Percentiles rank a stretch among this genome's conserved stretches.
Evolutionary conservation across 2,888 invertebrate species (phyloP).

Genomic region (Zaprionus lineosus): DNA sequence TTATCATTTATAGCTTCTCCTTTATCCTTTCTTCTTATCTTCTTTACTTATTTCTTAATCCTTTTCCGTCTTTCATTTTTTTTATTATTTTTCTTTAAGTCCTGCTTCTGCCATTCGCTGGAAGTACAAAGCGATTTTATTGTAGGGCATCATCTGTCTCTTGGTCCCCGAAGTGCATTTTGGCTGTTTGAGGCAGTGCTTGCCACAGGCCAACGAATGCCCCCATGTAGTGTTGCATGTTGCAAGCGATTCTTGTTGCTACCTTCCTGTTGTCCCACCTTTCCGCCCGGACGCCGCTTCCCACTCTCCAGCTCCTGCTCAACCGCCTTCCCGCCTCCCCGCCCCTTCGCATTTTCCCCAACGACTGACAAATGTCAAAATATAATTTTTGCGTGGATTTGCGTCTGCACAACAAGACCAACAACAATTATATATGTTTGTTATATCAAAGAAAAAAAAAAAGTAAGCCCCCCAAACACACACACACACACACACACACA

Average conservation of each 20-base stretch:
- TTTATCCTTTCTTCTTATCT: too few species aligned
- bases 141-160: conserved; percentile 33
- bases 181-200: neutral
- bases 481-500: neutral
- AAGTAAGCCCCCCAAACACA: too few species aligned
- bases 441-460: conserved; percentile 20
- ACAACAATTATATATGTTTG: conserved; percentile 35
- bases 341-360: neutral
- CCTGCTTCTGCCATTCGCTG: too few species aligned
- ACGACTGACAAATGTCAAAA: conserved; percentile 67
- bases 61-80: too few species aligned
- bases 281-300: neutral
- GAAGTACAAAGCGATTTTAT: neutral
- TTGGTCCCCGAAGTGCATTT: conserved; percentile 54
- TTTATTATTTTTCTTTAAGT: too few species aligned
- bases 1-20: too few species aligned
- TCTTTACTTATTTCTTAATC: too few species aligned
- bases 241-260: conserved; percentile 19
- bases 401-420: conserved; percentile 34
- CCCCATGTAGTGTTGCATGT: conserved; percentile 5
- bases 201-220: neutral
- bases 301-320: too few species aligned
- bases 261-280: conserved; percentile 5
- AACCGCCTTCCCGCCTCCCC: neutral
- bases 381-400: conserved; percentile 75